Conservation (phyloP, 2,888 invertebrate species). For the Exephanes ischioxanthus region DNA sequence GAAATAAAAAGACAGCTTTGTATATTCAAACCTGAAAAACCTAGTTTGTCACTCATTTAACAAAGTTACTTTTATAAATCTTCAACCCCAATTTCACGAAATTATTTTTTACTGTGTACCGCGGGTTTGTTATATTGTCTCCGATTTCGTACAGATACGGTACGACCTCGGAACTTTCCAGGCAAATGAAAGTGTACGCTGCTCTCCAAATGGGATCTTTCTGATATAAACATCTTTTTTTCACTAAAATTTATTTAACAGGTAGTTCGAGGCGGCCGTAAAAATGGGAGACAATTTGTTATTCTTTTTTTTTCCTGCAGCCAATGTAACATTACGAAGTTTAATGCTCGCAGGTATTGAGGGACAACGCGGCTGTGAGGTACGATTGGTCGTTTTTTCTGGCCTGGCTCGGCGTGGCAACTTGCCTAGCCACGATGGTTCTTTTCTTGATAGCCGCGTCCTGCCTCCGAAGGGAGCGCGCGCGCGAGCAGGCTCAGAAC, state of each 20-base stretch:
- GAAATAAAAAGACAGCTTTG: too few species aligned
- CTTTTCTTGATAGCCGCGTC: conserved; percentile 93
- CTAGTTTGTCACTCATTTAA: too few species aligned
- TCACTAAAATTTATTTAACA: not conserved
- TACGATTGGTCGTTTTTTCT: conserved; percentile 96
- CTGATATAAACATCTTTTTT: not conserved
- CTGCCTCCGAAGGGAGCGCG: conserved; percentile 92
- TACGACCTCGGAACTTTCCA: conserved; percentile 3
- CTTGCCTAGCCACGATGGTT: conserved; percentile 90
- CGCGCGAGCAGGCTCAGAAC: conserved; percentile 90
- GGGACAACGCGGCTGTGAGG: conserved; percentile 90
- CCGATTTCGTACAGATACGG: conserved; percentile 69
- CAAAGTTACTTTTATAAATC: too few species aligned
- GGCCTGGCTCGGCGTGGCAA: conserved; percentile 93
- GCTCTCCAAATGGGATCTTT: too few species aligned
- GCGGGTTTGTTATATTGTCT: conserved; percentile 10
- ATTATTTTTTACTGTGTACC: too few species aligned
- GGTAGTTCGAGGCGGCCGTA: not conserved
- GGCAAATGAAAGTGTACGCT: not conserved
- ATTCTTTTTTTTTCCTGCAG: not conserved
- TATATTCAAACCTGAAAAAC: too few species aligned
- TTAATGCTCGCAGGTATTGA: conserved; percentile 87
- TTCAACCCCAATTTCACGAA: too few species aligned
- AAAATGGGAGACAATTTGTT: not conserved
- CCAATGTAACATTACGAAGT: conserved; percentile 20